Base-by-base conservation (phyloP, 30 jellyfish, hydroid and myxozoan species). In the Clytia hemisphaerica region DNA sequence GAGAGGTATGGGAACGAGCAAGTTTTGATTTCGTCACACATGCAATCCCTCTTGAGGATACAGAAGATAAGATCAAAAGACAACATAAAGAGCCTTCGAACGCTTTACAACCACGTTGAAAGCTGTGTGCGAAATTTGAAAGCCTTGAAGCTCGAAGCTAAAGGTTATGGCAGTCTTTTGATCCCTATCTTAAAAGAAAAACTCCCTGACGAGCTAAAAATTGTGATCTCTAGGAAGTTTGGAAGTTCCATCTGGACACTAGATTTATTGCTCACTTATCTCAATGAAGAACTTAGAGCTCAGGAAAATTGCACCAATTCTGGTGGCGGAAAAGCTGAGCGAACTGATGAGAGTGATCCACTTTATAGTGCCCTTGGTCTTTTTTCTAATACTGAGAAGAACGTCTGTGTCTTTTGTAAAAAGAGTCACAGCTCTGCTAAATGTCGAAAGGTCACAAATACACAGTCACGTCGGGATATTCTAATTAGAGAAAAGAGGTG, bases 181-280 rank as follows among this genome's bases (percentile, higher is more conserved):
- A 10, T 62, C 18, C 62, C 67, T 5, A 27, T 62, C 33, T 37
- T 42, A 16, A 62, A 37, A 7, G 71, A 62, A 29, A 33, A 66
- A 5, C 5, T 62, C 4, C 65, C 71, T 30, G 71, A 62, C 16
- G 76, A 62, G 76, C 36, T 62, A 42, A 62, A 62, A 22, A 37
- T 62, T 21, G 26, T 62, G 0, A 37, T 62, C 0, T 62, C 27
- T 21, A 62, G 76, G 10, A 62, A 62, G 67, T 62, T 62, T 62
- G 76, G 67, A 16, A 37, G 62, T 37, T 21, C 12, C 37, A 37
- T 9, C 18, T 62, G 76, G 76, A 21, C 67, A 5, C 37, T 62
- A 37, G 71, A 58, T 5, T 22, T 22, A 29, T 16, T 58, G 71
- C 30, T 29, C 6, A 7, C 25, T 18, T 19, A 18, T 58, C 30